Conservation (phyloP, 2,797 vertebrate species). For the Sardinella longiceps region DNA sequence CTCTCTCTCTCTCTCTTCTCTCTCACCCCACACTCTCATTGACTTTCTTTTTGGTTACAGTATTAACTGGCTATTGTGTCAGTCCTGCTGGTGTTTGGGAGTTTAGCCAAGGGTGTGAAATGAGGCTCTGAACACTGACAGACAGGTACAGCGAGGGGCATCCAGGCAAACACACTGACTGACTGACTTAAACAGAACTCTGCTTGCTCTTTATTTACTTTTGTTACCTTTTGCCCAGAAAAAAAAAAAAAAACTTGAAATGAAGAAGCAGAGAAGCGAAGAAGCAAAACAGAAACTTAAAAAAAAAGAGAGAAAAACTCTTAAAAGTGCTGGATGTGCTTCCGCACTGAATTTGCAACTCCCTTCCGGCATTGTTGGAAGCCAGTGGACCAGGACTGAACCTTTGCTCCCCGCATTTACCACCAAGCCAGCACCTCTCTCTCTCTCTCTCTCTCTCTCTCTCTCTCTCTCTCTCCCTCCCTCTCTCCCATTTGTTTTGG, state of each 20-base stretch:
- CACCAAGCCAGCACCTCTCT: slow-evolving; percentile 66
- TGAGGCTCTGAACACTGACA: not conserved
- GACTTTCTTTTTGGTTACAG: slow-evolving; percentile 20
- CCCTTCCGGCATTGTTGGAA: slow-evolving; percentile 72
- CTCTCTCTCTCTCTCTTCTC: slow-evolving; percentile 22
- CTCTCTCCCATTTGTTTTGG: slow-evolving; percentile 52
- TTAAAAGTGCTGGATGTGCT: slow-evolving; percentile 4
- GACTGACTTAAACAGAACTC: slow-evolving; percentile 1
- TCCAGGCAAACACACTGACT: not conserved
- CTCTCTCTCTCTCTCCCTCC: too few relatives aligned
- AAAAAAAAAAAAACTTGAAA: slow-evolving; percentile 56
- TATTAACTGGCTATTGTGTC: slow-evolving; percentile 12
- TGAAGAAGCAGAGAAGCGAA: slow-evolving; percentile 60
- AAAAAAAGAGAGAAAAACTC: not conserved
- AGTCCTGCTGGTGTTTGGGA: not conserved
- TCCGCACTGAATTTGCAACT: slow-evolving; percentile 69
- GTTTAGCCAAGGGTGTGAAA: slow-evolving; percentile 10
- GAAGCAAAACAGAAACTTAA: slow-evolving; percentile 53
- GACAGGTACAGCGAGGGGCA: not conserved
- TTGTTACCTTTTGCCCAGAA: slow-evolving; percentile 28
- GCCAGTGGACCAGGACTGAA: slow-evolving; percentile 72
- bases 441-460: slow-evolving; percentile 48
- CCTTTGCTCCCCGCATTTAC: slow-evolving; percentile 63
- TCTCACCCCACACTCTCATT: not conserved
- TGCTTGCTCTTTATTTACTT: not conserved